Base-by-base conservation (phyloP, 2,113 vertebrate genomes). In the Leptocoma aspasia region DNA sequence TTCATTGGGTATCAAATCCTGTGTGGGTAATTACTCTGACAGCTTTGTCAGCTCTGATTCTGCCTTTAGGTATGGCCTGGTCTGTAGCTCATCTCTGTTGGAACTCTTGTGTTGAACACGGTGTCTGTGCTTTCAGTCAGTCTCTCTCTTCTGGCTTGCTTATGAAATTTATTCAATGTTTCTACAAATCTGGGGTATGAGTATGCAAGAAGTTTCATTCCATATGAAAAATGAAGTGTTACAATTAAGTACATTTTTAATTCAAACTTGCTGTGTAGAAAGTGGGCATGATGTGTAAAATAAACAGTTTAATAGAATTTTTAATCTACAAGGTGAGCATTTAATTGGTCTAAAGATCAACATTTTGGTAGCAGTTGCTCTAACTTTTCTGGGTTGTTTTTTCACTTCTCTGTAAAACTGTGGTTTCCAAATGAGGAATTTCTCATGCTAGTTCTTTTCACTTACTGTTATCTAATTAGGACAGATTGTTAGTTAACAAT, bases 261-360 rank as follows among this genome's bases (percentile, higher is more conserved):
- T 92, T 83, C 90, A 83, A 61, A 70, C 44, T 85, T 71, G 86
- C 87, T 97, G 95, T 84, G 89, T 86, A 96, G 95, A 95, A 94
- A 90, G 65, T 1, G 45, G 42, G 84, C 93, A 86, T 87, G 96
- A 86, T 95, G 84, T 95, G 42, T 64, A 80, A 80, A 97, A 86
- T 96, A 83, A 96, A 94, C 33, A 42, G 28, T 92, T 96, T 94
- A 95, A 87, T 90, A 93, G 92, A 87, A 42, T 92, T 97, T 97
- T 95, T 93, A 95, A 96, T 92, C 75, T 84, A 90, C 71, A 96
- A 87, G 91, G 73, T 72, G 92, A 95, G 68, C 95, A 96, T 96
- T 96, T 91, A 95, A 96, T 96, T 93, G 92, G 65, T 91, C 82
- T 92, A 65, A 65, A 57, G 82, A 70, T 72, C 81, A 96, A 27